Evolutionary conservation across 2,797 vertebrate genomes (phyloP).

Genomic region (Toxotes lorentzi): DNA sequence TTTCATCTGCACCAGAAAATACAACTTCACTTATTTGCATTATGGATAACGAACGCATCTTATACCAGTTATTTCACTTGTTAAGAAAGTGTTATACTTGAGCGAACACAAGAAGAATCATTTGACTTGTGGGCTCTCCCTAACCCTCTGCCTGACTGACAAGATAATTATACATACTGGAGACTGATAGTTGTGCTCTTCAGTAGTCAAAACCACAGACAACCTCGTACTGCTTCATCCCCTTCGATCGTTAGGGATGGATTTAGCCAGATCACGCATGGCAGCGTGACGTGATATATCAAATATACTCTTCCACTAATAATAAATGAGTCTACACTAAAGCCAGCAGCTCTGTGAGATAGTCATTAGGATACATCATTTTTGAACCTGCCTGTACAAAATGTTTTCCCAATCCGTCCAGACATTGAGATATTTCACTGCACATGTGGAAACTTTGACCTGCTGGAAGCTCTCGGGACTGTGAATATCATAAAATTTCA

Average conservation of each 20-base stretch:
- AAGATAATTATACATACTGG: conserved; percentile 22
- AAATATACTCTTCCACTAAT: conserved; percentile 1
- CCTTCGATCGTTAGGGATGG: conserved; percentile 12
- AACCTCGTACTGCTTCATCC: conserved; percentile 14
- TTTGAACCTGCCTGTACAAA: no score
- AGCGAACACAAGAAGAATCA: conserved; percentile 4
- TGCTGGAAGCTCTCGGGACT: background rate
- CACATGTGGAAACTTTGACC: background rate
- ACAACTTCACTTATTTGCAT: background rate
- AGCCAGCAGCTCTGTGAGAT: background rate
- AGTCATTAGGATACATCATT: no score
- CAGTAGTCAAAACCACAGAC: conserved; percentile 20
- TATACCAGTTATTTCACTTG: background rate
- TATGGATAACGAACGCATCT: background rate
- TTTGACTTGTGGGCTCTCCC: background rate
- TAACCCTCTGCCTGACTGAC: conserved; percentile 8
- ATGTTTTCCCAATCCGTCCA: no score
- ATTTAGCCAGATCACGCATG: conserved; percentile 3
- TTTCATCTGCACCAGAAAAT: background rate
- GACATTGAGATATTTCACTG: background rate
- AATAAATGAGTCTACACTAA: background rate
- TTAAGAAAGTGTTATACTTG: background rate
- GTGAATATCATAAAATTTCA: background rate
- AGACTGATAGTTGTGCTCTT: conserved; percentile 1
- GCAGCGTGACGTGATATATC: conserved; percentile 3